Evolutionary conservation across 2,113 vertebrate genomes (phyloP).

Genomic region (Vulpes vulpes): DNA sequence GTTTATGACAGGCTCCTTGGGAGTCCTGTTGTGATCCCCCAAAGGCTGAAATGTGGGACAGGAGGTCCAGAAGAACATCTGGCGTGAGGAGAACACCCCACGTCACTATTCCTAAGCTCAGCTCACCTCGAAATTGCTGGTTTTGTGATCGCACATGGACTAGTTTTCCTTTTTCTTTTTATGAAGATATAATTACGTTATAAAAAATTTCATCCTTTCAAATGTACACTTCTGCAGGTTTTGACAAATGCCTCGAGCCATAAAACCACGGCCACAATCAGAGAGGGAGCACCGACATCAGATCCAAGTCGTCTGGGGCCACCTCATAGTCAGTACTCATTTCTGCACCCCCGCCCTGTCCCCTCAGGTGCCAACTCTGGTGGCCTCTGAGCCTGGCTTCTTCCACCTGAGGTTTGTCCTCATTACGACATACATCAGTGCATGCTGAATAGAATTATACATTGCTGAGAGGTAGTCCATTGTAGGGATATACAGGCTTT

Average conservation of each 20-base stretch:
- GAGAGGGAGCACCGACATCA: not conserved
- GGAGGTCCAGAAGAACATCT: not conserved
- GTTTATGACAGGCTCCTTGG: not conserved
- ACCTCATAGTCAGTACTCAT: no score
- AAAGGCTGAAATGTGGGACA: not conserved
- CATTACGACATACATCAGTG: fast-evolving
- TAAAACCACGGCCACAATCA: not conserved
- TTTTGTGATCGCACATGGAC: no score
- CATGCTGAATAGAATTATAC: not conserved
- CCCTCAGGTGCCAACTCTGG: not conserved
- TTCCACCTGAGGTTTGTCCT: not conserved
- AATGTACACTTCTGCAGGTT: not conserved
- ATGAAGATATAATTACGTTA: not conserved
- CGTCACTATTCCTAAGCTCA: not conserved
- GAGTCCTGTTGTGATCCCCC: fast-evolving
- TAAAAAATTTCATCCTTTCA: not conserved
- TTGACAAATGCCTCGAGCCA: not conserved
- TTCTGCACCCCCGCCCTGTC: not conserved
- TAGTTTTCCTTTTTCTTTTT: not conserved
- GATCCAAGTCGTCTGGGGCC: no score
- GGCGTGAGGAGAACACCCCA: no score
- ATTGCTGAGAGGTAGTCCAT: fast-evolving
- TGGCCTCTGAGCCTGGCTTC: no score
- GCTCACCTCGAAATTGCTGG: not conserved
- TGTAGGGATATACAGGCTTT: fast-evolving